Conservation (phyloP, 2,797 vertebrate species). For the Melanotaenia pygmaea region DNA sequence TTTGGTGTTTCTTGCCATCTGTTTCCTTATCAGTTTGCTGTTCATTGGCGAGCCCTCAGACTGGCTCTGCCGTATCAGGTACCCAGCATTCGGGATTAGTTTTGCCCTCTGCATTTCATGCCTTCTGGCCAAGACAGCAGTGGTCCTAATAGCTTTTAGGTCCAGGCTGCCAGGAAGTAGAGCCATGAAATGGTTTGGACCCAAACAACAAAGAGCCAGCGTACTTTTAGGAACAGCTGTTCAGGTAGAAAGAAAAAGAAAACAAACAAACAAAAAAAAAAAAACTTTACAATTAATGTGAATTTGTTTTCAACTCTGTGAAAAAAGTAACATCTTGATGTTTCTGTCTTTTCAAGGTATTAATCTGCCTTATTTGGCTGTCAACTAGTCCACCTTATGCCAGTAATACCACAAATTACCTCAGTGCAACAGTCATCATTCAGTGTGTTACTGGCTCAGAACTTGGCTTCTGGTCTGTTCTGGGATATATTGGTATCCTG, state of each 20-base stretch:
- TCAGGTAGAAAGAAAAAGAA: slow-evolving; percentile 55
- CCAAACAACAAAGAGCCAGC: slow-evolving; percentile 72
- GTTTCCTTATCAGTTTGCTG: slow-evolving; percentile 77
- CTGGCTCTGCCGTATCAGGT: slow-evolving; percentile 77
- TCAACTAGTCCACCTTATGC: slow-evolving; percentile 71
- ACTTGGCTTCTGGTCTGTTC: slow-evolving; percentile 77
- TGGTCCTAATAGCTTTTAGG: slow-evolving; percentile 79
- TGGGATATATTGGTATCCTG: slow-evolving; percentile 80
- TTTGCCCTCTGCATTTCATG: slow-evolving; percentile 83
- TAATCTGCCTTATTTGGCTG: slow-evolving; percentile 79
- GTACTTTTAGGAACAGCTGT: slow-evolving; percentile 73
- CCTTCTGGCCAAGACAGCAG: slow-evolving; percentile 80
- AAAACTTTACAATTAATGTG: neutral
- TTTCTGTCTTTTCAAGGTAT: slow-evolving; percentile 41
- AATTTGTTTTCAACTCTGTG: neutral
- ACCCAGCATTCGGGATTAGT: slow-evolving; percentile 80
- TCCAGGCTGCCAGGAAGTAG: slow-evolving; percentile 75
- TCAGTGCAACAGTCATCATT: slow-evolving; percentile 70
- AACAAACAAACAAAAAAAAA: neutral
- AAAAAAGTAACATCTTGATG: neutral
- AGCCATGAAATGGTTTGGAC: slow-evolving; percentile 79
- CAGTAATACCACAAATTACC: slow-evolving; percentile 62
- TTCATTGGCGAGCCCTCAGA: slow-evolving; percentile 80
- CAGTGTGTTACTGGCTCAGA: slow-evolving; percentile 79
- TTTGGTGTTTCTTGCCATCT: slow-evolving; percentile 74